Evolutionary conservation across 2,113 vertebrate genomes (phyloP), one percentile per base, ranked within the genome.

Genomic region (Neotragus moschatus): DNA sequence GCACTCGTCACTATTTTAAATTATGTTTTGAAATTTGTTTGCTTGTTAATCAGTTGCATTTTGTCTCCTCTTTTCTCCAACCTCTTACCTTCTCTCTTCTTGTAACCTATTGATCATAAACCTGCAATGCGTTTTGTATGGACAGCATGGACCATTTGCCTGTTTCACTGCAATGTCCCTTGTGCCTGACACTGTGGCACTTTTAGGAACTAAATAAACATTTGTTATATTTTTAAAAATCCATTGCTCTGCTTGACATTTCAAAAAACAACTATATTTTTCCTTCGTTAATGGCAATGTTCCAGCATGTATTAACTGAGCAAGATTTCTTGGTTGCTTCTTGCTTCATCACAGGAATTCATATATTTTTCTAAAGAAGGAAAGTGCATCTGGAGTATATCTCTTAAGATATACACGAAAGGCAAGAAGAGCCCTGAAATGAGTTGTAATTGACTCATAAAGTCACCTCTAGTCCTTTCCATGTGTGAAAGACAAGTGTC

Each of bases 401-500:
- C 17, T 89, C 55, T 92, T 77, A 19, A 91, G 49, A 58, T 25
- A 53, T 28, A 61, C 9, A 51, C 19, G 33, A 89, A 84, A 61
- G 36, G 45, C 23, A 75, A 92, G 21, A 92, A 14, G 9, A 58
- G 66, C 97, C 84, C 80, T 98, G 93, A 96, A 90, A 97, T 97
- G 89, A 97, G 43, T 75, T 89, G 49, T 92, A 96, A 82, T 91
- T 98, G 73, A 77, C 97, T 97, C 81, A 86, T 92, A 92, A 97
- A 96, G 92, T 97, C 66, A 86, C 51, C n/a, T 73, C 33, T 96
- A 95, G 82, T 53, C 60, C 17, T 93, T 97, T 56, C 84, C 90
- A 95, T 98, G 94, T 97, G 85, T 85, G 61, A 97, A 98, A 98
- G 96, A 93, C 33, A 77, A 75, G 90, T 49, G 47, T 92, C 84